Base-by-base conservation (phyloP, 2,797 vertebrate species). In the Gadopsis marmoratus region DNA sequence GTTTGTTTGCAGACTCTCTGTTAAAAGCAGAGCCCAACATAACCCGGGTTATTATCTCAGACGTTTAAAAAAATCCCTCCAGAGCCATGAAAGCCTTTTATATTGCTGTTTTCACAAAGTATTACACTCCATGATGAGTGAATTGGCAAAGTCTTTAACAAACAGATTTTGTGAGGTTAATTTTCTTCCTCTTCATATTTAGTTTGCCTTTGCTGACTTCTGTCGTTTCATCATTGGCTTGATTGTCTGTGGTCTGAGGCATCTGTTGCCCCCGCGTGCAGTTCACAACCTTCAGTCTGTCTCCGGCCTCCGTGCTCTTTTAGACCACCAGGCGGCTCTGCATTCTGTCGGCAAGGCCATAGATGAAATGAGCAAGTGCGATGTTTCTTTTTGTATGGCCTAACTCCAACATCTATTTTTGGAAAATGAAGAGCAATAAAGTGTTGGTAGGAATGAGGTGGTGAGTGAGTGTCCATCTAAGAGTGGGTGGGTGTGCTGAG, bases 381-480 rank as follows among this genome's bases (percentile, higher is more conserved):
- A 70, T 55, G 68, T 73, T 76, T 83, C 70, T 69, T 62, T 74
- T 37, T n/a, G 39, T 21, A 4, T 55, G 37, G 71, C 72, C 26
- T 12, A 2, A 50, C 53, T 78, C 82, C 71, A 82, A 17, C 53
- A 0, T 51, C 86, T 88, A 86, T 89, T 89, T 89, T 69, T 62
- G 70, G 87, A 84, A 69, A 67, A 58, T 60, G 62, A 63, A 85
- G 71, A 66, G 63, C 47, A 64, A 74, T 78, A 56, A 86, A 75
- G 81, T 82, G 61, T 80, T 58, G 70, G 63, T 61, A 55, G 80
- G 71, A 45, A 58, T 16, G 19, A 61, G 79, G 50, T 71, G 51
- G 37, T 69, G 54, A 77, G 43, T 47, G 55, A 79, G 64, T 56
- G 59, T 78, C 60, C 61, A 59, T 73, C 55, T 64, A 35, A 63